Conservation (phyloP, 2,113 vertebrate genomes). For the Pleuronectes platessa region DNA sequence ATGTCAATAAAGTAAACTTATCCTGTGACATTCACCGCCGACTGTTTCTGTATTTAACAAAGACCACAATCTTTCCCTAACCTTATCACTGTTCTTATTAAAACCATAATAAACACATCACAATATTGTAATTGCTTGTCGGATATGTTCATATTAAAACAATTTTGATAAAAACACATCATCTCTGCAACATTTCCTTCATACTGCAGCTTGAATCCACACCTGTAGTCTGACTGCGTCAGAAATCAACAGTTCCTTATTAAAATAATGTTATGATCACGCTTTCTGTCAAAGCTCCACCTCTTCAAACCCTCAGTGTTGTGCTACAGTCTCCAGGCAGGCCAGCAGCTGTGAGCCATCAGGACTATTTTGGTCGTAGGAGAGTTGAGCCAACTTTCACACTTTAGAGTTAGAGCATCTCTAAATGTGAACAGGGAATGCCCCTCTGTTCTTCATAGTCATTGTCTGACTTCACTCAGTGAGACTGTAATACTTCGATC, state of each 20-base stretch:
- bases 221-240: not conserved
- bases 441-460: not conserved
- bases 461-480: not conserved
- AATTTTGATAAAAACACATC: too few relatives aligned
- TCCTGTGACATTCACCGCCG: too few relatives aligned
- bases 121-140: too few relatives aligned
- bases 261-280: not conserved
- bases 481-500: not conserved
- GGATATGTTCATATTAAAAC: too few relatives aligned
- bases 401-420: constrained; percentile 42
- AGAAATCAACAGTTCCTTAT: not conserved
- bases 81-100: too few relatives aligned
- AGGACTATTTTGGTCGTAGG: constrained; percentile 71
- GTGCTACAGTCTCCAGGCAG: constrained; percentile 51
- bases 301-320: not conserved
- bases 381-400: constrained; percentile 71
- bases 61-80: too few relatives aligned
- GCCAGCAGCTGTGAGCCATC: constrained; percentile 65
- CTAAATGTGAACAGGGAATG: constrained; percentile 42
- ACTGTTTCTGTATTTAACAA: too few relatives aligned
- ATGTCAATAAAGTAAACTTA: too few relatives aligned
- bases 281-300: not conserved
- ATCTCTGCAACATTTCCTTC: too few relatives aligned
- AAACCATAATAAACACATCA: too few relatives aligned
- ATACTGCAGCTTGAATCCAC: too few relatives aligned